These are phyloP conservation scores for Agonum fuliginosum DNA, from an alignment of 2,888 invertebrate genomes.

Conservation along the genomic window DNA sequence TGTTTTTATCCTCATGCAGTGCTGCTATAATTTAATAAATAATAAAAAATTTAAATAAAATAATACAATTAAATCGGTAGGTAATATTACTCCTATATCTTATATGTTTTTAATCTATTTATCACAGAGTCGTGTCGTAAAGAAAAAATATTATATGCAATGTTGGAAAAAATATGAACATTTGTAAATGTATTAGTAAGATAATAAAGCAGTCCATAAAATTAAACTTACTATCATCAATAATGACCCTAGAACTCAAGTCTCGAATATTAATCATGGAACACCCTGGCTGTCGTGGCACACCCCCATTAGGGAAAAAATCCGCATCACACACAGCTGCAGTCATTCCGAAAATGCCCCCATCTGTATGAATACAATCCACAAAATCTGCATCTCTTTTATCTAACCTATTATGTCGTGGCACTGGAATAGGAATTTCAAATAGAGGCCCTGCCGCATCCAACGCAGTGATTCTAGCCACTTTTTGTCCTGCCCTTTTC, in stretches of 20 bases:
- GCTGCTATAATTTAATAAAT: too few relatives aligned
- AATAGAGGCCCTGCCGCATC: conserved; percentile 72
- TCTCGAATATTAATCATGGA: conserved; percentile 47
- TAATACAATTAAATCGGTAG: too few relatives aligned
- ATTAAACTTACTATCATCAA: conserved; percentile 56
- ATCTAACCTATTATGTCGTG: conserved; percentile 68
- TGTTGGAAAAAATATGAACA: background rate
- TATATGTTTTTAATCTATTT: too few relatives aligned
- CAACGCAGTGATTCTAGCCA: conserved; percentile 72
- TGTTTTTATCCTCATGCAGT: too few relatives aligned
- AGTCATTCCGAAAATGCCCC: conserved; percentile 70
- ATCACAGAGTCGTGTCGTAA: too few relatives aligned
- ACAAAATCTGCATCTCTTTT: conserved; percentile 70
- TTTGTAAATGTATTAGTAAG: background rate
- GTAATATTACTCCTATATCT: too few relatives aligned
- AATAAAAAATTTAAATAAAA: too few relatives aligned
- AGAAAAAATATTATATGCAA: background rate
- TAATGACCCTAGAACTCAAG: conserved; percentile 52
- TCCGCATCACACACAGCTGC: conserved; percentile 70
- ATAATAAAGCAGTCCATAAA: too few relatives aligned
- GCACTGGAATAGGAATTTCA: conserved; percentile 63
- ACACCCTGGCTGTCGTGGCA: conserved; percentile 71
- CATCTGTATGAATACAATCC: conserved; percentile 72
- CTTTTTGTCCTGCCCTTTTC: conserved; percentile 65
- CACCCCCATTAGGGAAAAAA: conserved; percentile 72